A percentile compares a stretch with the other conserved stretches of the same genome.
Conservation (phyloP, 2,888 invertebrate species). For the Oeneis ivallda region DNA sequence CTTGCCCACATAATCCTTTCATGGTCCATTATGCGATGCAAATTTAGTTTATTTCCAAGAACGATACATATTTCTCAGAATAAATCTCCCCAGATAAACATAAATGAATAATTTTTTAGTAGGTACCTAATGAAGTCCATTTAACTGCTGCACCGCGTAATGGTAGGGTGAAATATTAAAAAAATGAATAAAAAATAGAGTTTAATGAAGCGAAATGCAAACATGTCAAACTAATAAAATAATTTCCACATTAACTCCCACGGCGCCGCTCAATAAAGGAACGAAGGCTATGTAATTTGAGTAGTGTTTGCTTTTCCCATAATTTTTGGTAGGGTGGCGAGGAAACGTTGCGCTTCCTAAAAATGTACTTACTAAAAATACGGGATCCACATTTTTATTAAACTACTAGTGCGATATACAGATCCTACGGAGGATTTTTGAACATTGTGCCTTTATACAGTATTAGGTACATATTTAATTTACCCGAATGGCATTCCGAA, state of each 20-base stretch:
- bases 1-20: not conserved
- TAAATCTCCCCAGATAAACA: conserved; percentile 18
- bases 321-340: conserved; percentile 65
- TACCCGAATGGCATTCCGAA: too few species aligned
- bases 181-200: conserved; percentile 17
- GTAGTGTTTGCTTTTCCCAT: conserved; percentile 77
- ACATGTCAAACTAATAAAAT: conserved; percentile 43
- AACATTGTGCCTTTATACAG: too few species aligned
- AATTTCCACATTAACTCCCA: conserved; percentile 52
- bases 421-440: too few species aligned
- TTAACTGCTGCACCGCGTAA: not conserved
- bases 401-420: too few species aligned
- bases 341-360: conserved; percentile 20
- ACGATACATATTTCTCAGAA: conserved; percentile 19
- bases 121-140: not conserved
- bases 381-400: too few species aligned
- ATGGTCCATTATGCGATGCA: conserved; percentile 18
- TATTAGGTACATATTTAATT: too few species aligned
- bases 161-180: not conserved
- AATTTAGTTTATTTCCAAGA: conserved; percentile 18
- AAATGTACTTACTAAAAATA: conserved; percentile 25
- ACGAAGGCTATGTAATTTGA: conserved; percentile 68
- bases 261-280: conserved; percentile 54
- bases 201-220: conserved; percentile 41
- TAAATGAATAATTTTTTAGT: conserved; percentile 16